phyloP scores from a whole-genome alignment of 1,140 invertebrate genomes.

The Xylocopa sonorina region DNA sequence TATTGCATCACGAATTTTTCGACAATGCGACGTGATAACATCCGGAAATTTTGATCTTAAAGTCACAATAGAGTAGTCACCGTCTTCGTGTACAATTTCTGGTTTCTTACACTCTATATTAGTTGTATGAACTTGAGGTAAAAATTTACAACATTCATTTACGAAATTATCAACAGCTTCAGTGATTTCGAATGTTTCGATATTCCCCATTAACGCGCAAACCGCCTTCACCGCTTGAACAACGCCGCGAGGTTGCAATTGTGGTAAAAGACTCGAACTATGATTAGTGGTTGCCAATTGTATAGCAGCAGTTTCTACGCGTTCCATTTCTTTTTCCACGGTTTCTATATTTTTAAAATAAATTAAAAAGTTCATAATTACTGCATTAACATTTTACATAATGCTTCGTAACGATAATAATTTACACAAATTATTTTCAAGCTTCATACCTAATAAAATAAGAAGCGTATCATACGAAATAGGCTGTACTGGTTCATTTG shows the following conservation, averaged over 20 bases:
- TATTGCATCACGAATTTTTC: slow-evolving; percentile 87
- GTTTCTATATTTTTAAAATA: slow-evolving; percentile 83
- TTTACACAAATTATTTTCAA: neutral
- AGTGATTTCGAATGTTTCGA: slow-evolving; percentile 93
- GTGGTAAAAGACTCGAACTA: slow-evolving; percentile 78
- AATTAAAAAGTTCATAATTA: slow-evolving; percentile 5
- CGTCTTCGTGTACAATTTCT: slow-evolving; percentile 84
- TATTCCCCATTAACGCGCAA: slow-evolving; percentile 91
- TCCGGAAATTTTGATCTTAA: slow-evolving; percentile 83
- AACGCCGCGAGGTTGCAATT: slow-evolving; percentile 85
- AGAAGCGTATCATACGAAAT: slow-evolving; percentile 90
- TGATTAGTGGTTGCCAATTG: slow-evolving; percentile 82
- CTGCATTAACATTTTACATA: neutral
- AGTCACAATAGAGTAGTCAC: slow-evolving; percentile 85
- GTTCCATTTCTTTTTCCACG: slow-evolving; percentile 90
- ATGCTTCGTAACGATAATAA: neutral
- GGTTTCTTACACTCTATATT: slow-evolving; percentile 83
- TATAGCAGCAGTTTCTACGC: slow-evolving; percentile 85
- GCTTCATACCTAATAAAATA: slow-evolving; percentile 87
- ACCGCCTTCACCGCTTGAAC: slow-evolving; percentile 96
- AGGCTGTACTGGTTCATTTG: slow-evolving; percentile 87
- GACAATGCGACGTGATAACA: slow-evolving; percentile 84
- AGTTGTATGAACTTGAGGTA: slow-evolving; percentile 79
- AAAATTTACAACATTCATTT: slow-evolving; percentile 83
- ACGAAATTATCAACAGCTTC: slow-evolving; percentile 88